A percentile compares a stretch with the other conserved stretches of the same genome.
These are phyloP conservation scores for Syngnathus typhle DNA, from an alignment of 2,113 vertebrate species.

Conservation along the genomic window DNA sequence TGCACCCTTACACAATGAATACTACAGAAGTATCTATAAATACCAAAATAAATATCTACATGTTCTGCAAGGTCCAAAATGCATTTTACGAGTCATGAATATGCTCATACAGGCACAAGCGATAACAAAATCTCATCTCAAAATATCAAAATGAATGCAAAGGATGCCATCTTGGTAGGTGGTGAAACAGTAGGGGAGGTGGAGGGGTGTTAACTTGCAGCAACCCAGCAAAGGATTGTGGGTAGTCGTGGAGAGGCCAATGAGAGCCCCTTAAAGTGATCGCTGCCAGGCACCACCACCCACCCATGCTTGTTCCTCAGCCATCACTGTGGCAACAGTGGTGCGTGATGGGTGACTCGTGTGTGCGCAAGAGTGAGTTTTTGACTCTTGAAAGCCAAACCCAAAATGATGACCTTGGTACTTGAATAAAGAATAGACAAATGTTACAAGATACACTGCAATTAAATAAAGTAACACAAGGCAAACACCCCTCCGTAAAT, in stretches of 20 bases:
- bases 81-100: no score
- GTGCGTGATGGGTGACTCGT: conserved; percentile 48
- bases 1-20: no score
- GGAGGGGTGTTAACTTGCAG: neutral
- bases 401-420: conserved; percentile 36
- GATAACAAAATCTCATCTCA: no score
- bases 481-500: no score
- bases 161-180: neutral
- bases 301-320: conserved; percentile 55
- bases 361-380: conserved; percentile 17
- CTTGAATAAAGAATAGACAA: conserved; percentile 4
- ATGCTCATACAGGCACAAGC: no score
- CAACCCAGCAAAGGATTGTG: conserved; percentile 50
- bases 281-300: conserved; percentile 58
- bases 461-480: neutral
- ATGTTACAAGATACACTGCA: conserved; percentile 11
- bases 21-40: no score
- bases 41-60: no score
- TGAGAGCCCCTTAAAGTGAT: conserved; percentile 58
- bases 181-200: neutral
- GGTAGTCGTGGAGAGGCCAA: conserved; percentile 57
- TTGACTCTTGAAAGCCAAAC: conserved; percentile 33
- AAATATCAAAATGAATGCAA: neutral
- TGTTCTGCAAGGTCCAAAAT: no score
- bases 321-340: conserved; percentile 63